Evolutionary conservation across 2,113 vertebrate species (phyloP).

Genomic region (Tor tambroides): DNA sequence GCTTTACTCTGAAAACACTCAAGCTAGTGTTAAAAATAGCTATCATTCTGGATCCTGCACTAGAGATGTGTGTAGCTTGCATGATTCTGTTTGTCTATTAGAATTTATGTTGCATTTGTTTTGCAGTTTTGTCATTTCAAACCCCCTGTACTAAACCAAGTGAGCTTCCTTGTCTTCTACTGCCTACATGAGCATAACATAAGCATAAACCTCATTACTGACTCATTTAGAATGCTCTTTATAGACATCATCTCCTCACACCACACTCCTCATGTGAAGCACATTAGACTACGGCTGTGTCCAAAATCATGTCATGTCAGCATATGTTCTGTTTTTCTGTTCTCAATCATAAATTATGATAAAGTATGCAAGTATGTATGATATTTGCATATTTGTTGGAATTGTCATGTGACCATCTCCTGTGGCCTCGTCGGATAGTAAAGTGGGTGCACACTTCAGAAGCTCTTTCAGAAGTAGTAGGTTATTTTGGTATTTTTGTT

Average conservation of each 20-base stretch:
- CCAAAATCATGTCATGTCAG: background rate
- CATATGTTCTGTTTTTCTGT: background rate
- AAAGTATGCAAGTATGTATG: background rate
- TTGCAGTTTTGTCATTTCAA: background rate
- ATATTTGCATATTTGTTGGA: background rate
- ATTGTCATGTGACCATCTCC: background rate
- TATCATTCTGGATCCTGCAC: conserved; percentile 68
- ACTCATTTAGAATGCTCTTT: background rate
- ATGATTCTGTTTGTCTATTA: background rate
- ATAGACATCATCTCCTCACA: background rate
- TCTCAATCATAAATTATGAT: background rate
- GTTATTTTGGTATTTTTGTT: background rate
- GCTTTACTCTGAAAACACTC: conserved; percentile 76
- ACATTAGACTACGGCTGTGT: background rate
- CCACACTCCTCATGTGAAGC: background rate
- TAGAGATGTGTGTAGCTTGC: conserved; percentile 10
- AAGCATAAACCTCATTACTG: background rate
- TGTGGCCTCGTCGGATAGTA: no score
- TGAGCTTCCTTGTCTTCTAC: background rate
- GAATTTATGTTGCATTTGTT: background rate
- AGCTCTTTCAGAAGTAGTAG: background rate
- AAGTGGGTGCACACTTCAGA: background rate
- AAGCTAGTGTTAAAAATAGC: conserved; percentile 81
- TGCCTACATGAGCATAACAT: background rate
- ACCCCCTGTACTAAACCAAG: background rate